These are phyloP conservation scores for Mus musculus DNA, from an alignment of 2,113 vertebrate species.

Conservation along the genomic window DNA sequence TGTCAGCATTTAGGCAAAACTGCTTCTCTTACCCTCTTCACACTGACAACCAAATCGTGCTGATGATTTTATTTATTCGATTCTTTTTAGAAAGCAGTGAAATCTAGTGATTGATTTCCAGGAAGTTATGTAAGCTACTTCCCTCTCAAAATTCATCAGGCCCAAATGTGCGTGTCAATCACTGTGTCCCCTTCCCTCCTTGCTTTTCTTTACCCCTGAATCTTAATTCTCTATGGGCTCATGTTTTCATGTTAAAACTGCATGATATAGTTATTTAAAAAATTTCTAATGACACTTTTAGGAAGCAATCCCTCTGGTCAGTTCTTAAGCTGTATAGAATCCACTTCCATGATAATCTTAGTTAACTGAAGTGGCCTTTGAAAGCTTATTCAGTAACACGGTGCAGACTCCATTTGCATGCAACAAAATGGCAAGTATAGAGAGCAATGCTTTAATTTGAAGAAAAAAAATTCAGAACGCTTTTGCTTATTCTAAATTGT, in stretches of 20 bases:
- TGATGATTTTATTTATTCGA: not conserved
- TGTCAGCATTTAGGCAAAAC: not conserved
- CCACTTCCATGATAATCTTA: not conserved
- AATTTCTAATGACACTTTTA: conserved; percentile 41
- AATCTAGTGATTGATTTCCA: conserved; percentile 25
- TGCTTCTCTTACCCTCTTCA: not conserved
- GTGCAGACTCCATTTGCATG: not conserved
- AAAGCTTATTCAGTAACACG: not conserved
- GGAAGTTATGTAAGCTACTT: not conserved
- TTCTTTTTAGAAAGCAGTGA: conserved; percentile 24
- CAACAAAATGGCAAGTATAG: not conserved
- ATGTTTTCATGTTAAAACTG: conserved; percentile 3
- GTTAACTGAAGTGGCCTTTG: conserved; percentile 1
- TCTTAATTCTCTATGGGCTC: conserved; percentile 17
- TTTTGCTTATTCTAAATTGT: not conserved
- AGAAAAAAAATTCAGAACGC: conserved; percentile 12
- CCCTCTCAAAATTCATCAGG: not conserved
- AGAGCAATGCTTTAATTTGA: conserved; percentile 26
- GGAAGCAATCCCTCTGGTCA: not conserved
- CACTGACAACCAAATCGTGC: not conserved
- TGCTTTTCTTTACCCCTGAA: not conserved
- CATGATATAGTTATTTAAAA: not conserved
- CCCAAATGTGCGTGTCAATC: not conserved
- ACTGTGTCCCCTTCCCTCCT: not conserved
- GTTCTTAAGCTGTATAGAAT: not conserved